Evolutionary conservation across 1,140 invertebrate species (phyloP).

Genomic region (Coptotermes formosanus): DNA sequence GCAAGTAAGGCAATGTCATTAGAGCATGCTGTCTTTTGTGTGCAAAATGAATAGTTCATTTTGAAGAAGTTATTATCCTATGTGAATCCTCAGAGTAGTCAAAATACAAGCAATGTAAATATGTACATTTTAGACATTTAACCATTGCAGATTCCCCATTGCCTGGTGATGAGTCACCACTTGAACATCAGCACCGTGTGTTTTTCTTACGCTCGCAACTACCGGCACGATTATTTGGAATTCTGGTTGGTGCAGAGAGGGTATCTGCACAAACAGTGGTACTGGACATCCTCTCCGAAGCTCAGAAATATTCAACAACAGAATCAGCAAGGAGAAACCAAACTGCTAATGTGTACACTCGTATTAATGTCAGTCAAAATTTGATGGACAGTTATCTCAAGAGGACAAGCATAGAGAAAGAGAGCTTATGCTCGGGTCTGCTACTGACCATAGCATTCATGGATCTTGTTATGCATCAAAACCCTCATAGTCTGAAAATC

Average conservation of each 20-base stretch:
- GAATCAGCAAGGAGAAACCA: not conserved
- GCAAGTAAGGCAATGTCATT: too few species aligned
- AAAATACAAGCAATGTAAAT: too few species aligned
- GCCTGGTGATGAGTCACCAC: not conserved
- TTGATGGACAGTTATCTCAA: constrained; percentile 9
- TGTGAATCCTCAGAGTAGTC: too few species aligned
- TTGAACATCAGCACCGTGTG: not conserved
- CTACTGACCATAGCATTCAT: constrained; percentile 26
- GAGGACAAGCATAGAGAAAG: not conserved
- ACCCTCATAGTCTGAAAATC: not conserved
- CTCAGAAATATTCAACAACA: not conserved
- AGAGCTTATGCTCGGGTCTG: constrained; percentile 21
- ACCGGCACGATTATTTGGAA: constrained; percentile 20
- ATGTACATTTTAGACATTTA: not conserved
- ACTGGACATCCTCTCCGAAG: not conserved
- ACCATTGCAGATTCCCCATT: not conserved
- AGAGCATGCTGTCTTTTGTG: too few species aligned
- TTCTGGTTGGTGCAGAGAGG: constrained; percentile 21
- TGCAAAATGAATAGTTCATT: too few species aligned
- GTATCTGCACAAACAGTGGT: constrained; percentile 22
- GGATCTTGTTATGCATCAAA: constrained; percentile 26
- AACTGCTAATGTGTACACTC: not conserved
- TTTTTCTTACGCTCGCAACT: constrained; percentile 22
- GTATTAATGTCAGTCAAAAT: not conserved
- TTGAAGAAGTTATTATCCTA: too few species aligned